phyloP scores from a whole-genome alignment of 2,113 vertebrate species.

The Cyprinus carpio region DNA sequence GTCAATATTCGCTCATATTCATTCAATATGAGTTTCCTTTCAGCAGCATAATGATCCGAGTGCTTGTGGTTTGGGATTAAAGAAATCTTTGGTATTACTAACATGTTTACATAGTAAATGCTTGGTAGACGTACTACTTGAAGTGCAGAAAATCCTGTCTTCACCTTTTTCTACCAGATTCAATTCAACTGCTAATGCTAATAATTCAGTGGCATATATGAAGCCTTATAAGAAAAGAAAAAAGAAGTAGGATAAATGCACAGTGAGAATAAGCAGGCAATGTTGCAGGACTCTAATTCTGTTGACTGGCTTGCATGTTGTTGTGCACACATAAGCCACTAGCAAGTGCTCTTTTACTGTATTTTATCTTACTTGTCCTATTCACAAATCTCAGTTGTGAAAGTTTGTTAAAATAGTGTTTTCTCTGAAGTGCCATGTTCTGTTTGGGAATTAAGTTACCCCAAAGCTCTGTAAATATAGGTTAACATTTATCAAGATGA shows the following conservation, averaged over 20 bases:
- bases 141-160: slow-evolving; percentile 10
- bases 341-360: slow-evolving; percentile 91
- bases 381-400: background rate
- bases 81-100: background rate
- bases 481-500: background rate
- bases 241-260: background rate
- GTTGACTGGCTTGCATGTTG: slow-evolving; percentile 55
- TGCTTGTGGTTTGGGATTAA: slow-evolving; percentile 18
- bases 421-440: background rate
- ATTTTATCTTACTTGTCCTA: background rate
- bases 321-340: slow-evolving; percentile 80
- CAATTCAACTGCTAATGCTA: background rate
- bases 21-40: background rate
- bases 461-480: background rate
- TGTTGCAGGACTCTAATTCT: background rate
- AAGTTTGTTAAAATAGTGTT: background rate
- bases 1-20: background rate
- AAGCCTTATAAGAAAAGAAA: background rate
- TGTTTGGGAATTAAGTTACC: background rate
- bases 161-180: background rate
- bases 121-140: background rate
- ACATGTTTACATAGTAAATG: slow-evolving; percentile 25
- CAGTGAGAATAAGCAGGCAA: background rate
- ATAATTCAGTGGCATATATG: background rate
- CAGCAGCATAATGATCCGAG: background rate